These are phyloP conservation scores for Dasyurus viverrinus DNA, from an alignment of 2,113 vertebrate species.

Conservation along the genomic window DNA sequence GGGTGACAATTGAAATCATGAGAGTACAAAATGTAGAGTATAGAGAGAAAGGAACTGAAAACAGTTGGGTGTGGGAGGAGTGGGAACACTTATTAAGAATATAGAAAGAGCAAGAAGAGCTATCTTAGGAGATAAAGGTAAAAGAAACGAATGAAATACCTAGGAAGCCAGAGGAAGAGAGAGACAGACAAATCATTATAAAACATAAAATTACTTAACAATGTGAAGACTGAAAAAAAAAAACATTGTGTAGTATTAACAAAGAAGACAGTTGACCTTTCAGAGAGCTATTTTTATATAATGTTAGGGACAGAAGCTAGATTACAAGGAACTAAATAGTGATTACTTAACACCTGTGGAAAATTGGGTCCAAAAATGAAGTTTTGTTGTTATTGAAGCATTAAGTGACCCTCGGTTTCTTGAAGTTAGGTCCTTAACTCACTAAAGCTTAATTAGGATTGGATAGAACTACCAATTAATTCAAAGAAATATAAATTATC, in stretches of 20 bases:
- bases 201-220: background rate
- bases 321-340: background rate
- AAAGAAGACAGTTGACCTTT: background rate
- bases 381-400: conserved; percentile 5
- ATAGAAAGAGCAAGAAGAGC: background rate
- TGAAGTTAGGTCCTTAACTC: background rate
- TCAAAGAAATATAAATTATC: background rate
- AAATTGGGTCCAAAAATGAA: conserved; percentile 32
- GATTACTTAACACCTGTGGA: background rate
- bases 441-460: background rate
- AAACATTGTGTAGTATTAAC: background rate
- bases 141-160: background rate
- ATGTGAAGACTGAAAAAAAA: background rate
- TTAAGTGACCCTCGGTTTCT: background rate
- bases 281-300: background rate
- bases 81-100: background rate
- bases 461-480: background rate
- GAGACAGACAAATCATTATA: background rate
- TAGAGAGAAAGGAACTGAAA: background rate
- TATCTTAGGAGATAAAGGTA: background rate
- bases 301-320: background rate
- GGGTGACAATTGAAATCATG: background rate
- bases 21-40: background rate
- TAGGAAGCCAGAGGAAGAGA: background rate
- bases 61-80: background rate